These are phyloP conservation scores for Smutsia gigantea DNA, from an alignment of 2,797 vertebrate genomes.

Conservation along the genomic window DNA sequence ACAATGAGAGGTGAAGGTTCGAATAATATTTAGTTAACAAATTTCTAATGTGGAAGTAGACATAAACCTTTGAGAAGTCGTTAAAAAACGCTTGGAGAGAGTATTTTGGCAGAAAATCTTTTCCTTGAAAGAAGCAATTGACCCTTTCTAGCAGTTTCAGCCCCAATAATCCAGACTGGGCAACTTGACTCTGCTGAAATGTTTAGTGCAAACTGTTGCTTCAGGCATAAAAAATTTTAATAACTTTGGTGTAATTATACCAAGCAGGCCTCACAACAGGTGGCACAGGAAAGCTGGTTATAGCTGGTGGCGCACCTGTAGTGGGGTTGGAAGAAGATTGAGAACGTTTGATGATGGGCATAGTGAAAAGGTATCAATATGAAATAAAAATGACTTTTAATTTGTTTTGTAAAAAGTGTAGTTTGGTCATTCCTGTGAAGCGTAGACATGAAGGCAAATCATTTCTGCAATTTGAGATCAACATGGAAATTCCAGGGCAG, in stretches of 20 bases:
- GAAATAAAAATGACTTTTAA: neutral
- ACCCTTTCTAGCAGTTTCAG: neutral
- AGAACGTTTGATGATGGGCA: neutral
- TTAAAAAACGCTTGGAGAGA: neutral
- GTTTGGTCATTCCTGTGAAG: neutral
- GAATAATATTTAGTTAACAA: neutral
- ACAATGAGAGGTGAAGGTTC: conserved; percentile 1
- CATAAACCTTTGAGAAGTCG: conserved; percentile 9
- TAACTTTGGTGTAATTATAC: neutral
- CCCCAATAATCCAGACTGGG: neutral
- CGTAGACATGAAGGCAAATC: neutral
- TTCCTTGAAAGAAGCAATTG: neutral
- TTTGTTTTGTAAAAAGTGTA: neutral
- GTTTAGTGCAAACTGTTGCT: conserved; percentile 15
- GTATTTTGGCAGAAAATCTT: neutral
- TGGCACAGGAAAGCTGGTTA: neutral
- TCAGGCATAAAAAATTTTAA: neutral
- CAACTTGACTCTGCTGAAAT: neutral
- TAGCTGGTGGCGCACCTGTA: neutral
- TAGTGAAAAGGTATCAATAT: neutral
- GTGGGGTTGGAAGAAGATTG: neutral
- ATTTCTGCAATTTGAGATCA: neutral
- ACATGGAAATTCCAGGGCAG: neutral
- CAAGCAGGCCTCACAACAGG: neutral
- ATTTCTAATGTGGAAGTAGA: conserved; percentile 40